Conservation (phyloP, 2,888 invertebrate genomes). For the Epistrophe eligans region DNA sequence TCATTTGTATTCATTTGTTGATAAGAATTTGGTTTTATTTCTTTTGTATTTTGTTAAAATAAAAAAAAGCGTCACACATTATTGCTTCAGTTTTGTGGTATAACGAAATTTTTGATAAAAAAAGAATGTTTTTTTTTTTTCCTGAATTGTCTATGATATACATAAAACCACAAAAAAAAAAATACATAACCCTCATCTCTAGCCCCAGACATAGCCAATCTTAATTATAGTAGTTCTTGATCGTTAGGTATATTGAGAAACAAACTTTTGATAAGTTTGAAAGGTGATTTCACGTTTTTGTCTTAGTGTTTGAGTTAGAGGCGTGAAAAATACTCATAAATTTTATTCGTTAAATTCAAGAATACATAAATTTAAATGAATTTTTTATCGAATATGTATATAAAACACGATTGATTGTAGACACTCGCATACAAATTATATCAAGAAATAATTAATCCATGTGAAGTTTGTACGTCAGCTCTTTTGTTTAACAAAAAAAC, state of each 20-base stretch:
- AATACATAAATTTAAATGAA: not conserved
- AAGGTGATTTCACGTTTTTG: not conserved
- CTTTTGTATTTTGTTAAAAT: slow-evolving; percentile 24
- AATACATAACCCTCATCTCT: slow-evolving; percentile 1
- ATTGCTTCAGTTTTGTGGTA: slow-evolving; percentile 36
- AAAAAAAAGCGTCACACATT: slow-evolving; percentile 51
- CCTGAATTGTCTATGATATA: slow-evolving; percentile 29
- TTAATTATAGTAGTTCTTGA: slow-evolving; percentile 43
- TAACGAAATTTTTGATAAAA: slow-evolving; percentile 31
- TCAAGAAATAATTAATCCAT: not conserved
- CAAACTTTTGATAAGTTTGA: slow-evolving; percentile 22
- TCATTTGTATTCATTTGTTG: slow-evolving; percentile 76
- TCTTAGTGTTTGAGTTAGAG: not conserved
- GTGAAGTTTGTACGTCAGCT: slow-evolving; percentile 17
- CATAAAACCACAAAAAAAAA: not conserved
- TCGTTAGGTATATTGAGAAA: slow-evolving; percentile 13
- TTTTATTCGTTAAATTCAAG: not conserved
- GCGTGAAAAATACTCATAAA: slow-evolving; percentile 16
- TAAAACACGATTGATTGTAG: not conserved
- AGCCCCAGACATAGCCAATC: slow-evolving; percentile 13
- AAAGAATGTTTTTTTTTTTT: not conserved
- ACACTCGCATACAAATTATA: not conserved
- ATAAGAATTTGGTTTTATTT: slow-evolving; percentile 57
- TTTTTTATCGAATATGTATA: not conserved
- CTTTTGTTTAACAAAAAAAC: slow-evolving; percentile 1